Evolutionary conservation across 2,113 vertebrate species (phyloP).

Genomic region (Crotalus tigris): DNA sequence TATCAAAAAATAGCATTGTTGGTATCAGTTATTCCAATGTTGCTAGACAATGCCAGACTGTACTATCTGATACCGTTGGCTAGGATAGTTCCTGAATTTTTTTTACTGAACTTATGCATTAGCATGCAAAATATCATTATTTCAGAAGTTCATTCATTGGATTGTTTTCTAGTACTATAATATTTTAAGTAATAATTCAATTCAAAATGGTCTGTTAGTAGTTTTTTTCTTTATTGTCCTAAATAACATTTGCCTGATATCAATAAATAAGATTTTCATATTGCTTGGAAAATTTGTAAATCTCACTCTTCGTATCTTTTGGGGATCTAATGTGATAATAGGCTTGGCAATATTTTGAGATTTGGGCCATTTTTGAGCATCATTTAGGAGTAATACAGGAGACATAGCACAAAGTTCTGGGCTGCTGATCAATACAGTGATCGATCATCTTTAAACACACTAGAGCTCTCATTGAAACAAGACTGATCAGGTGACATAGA

Average conservation of each 20-base stretch:
- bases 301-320: no score
- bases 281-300: background rate
- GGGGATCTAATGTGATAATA: no score
- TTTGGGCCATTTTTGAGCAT: no score
- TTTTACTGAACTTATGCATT: background rate
- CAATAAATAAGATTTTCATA: background rate
- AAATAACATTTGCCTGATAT: background rate
- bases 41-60: background rate
- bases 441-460: no score
- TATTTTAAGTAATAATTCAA: background rate
- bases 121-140: background rate
- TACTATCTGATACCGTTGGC: background rate
- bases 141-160: background rate
- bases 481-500: no score
- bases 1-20: background rate
- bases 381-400: no score
- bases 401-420: no score
- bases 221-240: background rate
- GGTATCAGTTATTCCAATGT: background rate
- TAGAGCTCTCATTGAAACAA: no score
- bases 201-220: background rate
- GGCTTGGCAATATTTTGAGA: no score
- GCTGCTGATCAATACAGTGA: no score
- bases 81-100: background rate
- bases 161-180: background rate